Percentiles rank a stretch among this genome's conserved stretches.
These are phyloP conservation scores for Brachyhypopomus gauderio DNA, from an alignment of 2,113 vertebrate species.

Conservation along the genomic window DNA sequence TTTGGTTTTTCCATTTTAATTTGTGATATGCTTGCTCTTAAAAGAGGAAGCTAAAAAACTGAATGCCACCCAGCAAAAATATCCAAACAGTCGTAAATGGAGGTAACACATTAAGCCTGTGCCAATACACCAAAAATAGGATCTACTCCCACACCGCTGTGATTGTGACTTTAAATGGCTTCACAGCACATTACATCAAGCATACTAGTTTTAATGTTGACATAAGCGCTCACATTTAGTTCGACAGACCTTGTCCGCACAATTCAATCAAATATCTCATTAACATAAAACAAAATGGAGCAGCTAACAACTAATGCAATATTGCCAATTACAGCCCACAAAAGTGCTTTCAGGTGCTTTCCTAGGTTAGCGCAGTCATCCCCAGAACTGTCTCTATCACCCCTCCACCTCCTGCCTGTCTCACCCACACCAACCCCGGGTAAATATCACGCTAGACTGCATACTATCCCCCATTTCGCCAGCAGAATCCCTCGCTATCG, in stretches of 20 bases:
- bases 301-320: background rate
- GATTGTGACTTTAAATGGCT: background rate
- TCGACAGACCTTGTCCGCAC: background rate
- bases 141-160: background rate
- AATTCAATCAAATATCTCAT: background rate
- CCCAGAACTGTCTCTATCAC: background rate
- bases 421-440: too few relatives aligned
- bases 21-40: too few relatives aligned
- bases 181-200: background rate
- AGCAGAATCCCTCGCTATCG: conserved; percentile 3
- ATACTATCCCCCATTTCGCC: background rate
- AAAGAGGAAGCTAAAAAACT: too few relatives aligned
- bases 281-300: conserved; percentile 13
- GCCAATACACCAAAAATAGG: background rate
- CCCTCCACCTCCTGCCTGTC: background rate
- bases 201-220: background rate
- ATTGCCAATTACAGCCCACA: background rate
- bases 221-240: background rate
- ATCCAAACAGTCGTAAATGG: too few relatives aligned
- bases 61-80: too few relatives aligned
- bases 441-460: background rate
- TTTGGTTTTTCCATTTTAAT: too few relatives aligned
- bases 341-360: background rate
- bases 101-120: background rate
- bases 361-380: conserved; percentile 1